Evolutionary conservation across 2,888 invertebrate genomes (phyloP).

Genomic region (Macrosiphum euphorbiae): DNA sequence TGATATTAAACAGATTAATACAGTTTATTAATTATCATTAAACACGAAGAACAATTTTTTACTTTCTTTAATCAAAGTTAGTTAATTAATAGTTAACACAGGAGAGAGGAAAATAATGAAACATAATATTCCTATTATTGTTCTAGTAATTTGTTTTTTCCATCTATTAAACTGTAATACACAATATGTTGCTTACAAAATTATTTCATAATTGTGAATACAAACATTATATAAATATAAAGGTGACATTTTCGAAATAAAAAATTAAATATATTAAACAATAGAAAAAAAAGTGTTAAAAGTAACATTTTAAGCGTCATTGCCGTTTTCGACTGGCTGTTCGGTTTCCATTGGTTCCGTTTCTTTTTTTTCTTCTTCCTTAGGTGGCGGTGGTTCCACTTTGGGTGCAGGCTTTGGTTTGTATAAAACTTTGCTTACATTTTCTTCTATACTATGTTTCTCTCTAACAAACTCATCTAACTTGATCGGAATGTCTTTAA

Average conservation of each 20-base stretch:
- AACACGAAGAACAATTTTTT: constrained; percentile 28
- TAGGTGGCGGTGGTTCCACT: constrained; percentile 70
- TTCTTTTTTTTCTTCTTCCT: constrained; percentile 69
- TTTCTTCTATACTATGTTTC: constrained; percentile 75
- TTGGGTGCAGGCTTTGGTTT: constrained; percentile 84
- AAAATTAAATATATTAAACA: constrained; percentile 57
- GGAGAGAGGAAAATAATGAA: constrained; percentile 44
- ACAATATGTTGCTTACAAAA: constrained; percentile 53
- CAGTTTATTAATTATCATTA: constrained; percentile 39
- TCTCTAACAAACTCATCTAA: constrained; percentile 85
- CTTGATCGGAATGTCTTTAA: constrained; percentile 82
- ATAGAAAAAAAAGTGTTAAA: constrained; percentile 46
- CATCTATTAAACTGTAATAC: constrained; percentile 48
- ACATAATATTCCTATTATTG: constrained; percentile 48
- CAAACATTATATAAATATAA: constrained; percentile 51
- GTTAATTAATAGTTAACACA: constrained; percentile 60
- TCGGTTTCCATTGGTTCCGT: constrained; percentile 63
- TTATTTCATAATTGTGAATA: constrained; percentile 40
- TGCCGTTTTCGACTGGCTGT: constrained; percentile 58
- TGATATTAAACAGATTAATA: constrained; percentile 31
- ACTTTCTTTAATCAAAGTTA: constrained; percentile 47
- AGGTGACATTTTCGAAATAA: constrained; percentile 54
- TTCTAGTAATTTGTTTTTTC: constrained; percentile 47
- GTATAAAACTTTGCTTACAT: constrained; percentile 81
- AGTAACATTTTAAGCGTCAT: constrained; percentile 43